A percentile compares a stretch with the other conserved stretches of the same genome.
Evolutionary conservation across 1,140 invertebrate genomes (phyloP).

Genomic region (Lepeophtheirus salmonis): DNA sequence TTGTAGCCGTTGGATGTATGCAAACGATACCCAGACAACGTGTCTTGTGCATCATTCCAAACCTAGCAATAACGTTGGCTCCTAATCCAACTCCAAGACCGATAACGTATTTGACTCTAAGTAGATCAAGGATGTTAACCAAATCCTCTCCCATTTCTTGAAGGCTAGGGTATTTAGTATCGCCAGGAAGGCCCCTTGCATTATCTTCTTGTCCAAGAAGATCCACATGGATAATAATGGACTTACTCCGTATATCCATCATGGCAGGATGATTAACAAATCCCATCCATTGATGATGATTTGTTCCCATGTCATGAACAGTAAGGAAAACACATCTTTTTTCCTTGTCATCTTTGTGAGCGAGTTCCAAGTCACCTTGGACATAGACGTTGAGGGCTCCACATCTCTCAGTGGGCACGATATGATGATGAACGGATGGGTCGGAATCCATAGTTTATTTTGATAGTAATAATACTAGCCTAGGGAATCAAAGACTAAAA

Average conservation of each 20-base stretch:
- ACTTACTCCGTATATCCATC: slow-evolving; percentile 57
- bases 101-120: slow-evolving; percentile 55
- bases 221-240: slow-evolving; percentile 53
- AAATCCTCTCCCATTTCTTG: slow-evolving; percentile 64
- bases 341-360: slow-evolving; percentile 30
- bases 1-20: slow-evolving; percentile 69
- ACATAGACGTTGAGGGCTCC: slow-evolving; percentile 45
- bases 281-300: slow-evolving; percentile 39
- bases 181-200: not conserved
- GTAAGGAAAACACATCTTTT: slow-evolving; percentile 61
- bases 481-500: no score
- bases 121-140: slow-evolving; percentile 54
- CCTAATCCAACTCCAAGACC: slow-evolving; percentile 73
- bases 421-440: slow-evolving; percentile 42
- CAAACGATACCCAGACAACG: slow-evolving; percentile 54
- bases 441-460: not conserved
- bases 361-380: slow-evolving; percentile 29
- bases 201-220: slow-evolving; percentile 16
- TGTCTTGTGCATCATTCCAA: slow-evolving; percentile 54
- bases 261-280: slow-evolving; percentile 57
- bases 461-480: not conserved
- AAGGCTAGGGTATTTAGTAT: slow-evolving; percentile 45
- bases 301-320: slow-evolving; percentile 74
- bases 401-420: slow-evolving; percentile 45
- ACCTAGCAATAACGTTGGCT: slow-evolving; percentile 64